Evolutionary conservation across 2,888 invertebrate genomes (phyloP), one percentile per base, ranked within the genome.

Genomic region (Nysson spinosus): DNA sequence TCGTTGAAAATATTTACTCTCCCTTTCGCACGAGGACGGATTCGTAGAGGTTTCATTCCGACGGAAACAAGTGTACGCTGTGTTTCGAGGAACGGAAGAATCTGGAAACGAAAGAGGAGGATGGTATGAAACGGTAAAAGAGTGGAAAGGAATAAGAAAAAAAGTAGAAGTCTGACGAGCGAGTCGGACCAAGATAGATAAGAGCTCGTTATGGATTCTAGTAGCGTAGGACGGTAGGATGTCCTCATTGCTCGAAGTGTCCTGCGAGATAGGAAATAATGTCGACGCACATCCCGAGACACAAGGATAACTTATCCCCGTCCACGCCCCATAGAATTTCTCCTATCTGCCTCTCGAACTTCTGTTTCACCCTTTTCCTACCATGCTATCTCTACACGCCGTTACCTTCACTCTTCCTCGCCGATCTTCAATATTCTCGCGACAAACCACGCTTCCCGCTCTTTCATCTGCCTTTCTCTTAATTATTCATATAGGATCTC

Each of bases 161-260:
- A 39, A 40, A 54, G 37, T 54, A 39, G 46, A 54, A 43, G n/a
- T n/a, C n/a, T n/a, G n/a, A 37, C 39, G 64, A n/a, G n/a, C n/a
- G 69, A 58, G 68, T 55, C 69, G 69, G 79, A 80, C 78, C 71
- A 72, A 78, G 83, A 83, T 68, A 78, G 78, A 83, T 83, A 80
- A 75, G 75, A 72, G 50, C 79, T 83, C 79, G 81, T 82, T 82
- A 79, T 76, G 80, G 74, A 82, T 82, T 82, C 82, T 71, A 69
- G 66, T 63, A 68, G 80, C 77, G 78, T 70, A 54, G 66, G 50
- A 60, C n/a, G 72, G 66, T 80, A 79, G 83, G 81, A 83, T 78
- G 72, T 83, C 77, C 82, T 83, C 82, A 78, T 83, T 83, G 83
- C 78, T 72, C 70, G 68, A 80, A 82, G 81, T 81, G 82, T 83